A percentile compares a stretch with the other conserved stretches of the same genome.
phyloP scores from a whole-genome alignment of 1,140 invertebrate species.

The Orchesella cincta region DNA sequence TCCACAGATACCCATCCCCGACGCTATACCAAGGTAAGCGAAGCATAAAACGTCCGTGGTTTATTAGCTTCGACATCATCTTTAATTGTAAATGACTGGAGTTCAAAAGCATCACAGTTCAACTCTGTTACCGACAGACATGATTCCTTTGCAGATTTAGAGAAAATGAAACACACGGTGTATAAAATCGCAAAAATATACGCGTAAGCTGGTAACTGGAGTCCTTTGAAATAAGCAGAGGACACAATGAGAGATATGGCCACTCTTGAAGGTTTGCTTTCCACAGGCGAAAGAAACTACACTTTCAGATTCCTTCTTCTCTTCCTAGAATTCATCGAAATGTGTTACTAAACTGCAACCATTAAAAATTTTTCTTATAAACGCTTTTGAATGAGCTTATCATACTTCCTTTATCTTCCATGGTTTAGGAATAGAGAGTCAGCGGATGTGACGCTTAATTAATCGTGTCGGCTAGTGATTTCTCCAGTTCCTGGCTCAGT shows the following conservation, averaged over 20 bases:
- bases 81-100: conserved; percentile 4
- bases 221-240: conserved; percentile 34
- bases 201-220: conserved; percentile 34
- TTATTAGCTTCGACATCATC: neutral
- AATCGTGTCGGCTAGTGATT: conserved; percentile 22
- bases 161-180: too few species aligned
- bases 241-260: conserved; percentile 6
- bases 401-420: neutral
- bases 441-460: neutral
- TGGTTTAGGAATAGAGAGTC: neutral
- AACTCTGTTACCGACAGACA: too few species aligned
- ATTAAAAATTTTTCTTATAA: too few species aligned
- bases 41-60: conserved; percentile 34
- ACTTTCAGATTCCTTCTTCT: neutral
- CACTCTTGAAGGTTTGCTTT: conserved; percentile 20
- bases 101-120: too few species aligned
- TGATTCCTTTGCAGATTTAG: too few species aligned
- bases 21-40: conserved; percentile 28
- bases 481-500: neutral
- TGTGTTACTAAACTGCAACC: too few species aligned
- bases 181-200: conserved; percentile 41
- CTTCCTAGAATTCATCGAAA: neutral
- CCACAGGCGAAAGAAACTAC: conserved; percentile 7
- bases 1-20: neutral
- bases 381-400: too few species aligned